These are phyloP conservation scores for Chaetodon trifasciatus DNA, from an alignment of 2,797 vertebrate species.

Conservation along the genomic window DNA sequence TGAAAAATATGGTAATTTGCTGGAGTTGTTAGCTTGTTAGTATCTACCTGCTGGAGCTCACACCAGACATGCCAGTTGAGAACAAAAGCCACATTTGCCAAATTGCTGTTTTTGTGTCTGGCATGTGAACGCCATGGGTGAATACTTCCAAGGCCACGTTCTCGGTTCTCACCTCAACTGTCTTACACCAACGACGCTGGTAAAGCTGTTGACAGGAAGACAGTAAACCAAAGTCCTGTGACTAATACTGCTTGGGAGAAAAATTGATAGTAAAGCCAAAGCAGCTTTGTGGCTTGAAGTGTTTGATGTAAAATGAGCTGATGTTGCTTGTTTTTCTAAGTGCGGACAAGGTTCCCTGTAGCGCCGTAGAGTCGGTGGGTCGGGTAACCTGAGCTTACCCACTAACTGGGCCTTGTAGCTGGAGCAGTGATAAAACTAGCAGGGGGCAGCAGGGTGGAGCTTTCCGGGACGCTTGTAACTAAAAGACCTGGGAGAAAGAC, in stretches of 20 bases:
- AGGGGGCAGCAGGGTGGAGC: constrained; percentile 64
- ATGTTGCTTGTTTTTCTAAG: constrained; percentile 84
- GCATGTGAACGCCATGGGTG: constrained; percentile 48
- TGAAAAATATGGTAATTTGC: constrained; percentile 78
- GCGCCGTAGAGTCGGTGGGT: constrained; percentile 65
- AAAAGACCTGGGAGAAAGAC: constrained; percentile 51
- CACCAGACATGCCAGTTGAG: constrained; percentile 56
- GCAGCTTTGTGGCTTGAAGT: constrained; percentile 51
- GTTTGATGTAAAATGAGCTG: constrained; percentile 79
- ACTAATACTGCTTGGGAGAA: constrained; percentile 20
- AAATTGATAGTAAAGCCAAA: constrained; percentile 34
- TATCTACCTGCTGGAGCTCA: constrained; percentile 70
- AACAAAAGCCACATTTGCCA: constrained; percentile 66
- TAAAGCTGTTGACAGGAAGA: constrained; percentile 46
- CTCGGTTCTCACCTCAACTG: constrained; percentile 39
- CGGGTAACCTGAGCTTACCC: constrained; percentile 78
- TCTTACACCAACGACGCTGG: constrained; percentile 7
- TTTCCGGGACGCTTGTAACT: constrained; percentile 35
- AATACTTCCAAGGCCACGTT: constrained; percentile 44
- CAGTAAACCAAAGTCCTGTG: not conserved
- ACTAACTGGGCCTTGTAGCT: constrained; percentile 75
- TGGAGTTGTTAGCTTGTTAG: constrained; percentile 77
- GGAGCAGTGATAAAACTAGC: constrained; percentile 71
- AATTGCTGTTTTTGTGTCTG: constrained; percentile 57
- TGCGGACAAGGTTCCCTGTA: constrained; percentile 71